These are phyloP conservation scores for Mixornis gularis DNA, from an alignment of 2,113 vertebrate species.

Conservation along the genomic window DNA sequence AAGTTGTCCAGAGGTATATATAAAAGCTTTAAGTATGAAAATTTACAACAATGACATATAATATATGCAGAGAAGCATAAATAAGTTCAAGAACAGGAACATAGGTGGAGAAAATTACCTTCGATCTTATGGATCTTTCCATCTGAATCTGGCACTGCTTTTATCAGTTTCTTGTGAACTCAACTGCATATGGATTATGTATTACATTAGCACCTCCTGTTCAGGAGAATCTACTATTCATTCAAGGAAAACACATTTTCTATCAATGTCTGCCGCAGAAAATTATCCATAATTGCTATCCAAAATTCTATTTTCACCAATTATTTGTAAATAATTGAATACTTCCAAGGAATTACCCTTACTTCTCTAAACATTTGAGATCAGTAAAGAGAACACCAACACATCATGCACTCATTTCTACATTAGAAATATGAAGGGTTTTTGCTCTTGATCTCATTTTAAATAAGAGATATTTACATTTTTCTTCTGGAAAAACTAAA, in stretches of 20 bases:
- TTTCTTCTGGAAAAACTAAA: background rate
- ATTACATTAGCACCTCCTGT: background rate
- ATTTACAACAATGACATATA: background rate
- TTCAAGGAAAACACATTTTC: background rate
- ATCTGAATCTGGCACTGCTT: background rate
- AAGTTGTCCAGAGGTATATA: background rate
- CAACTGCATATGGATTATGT: background rate
- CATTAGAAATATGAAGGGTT: background rate
- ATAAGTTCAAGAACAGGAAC: background rate
- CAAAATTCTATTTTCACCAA: background rate
- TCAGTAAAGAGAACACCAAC: background rate
- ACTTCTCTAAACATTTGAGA: background rate
- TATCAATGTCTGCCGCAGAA: background rate
- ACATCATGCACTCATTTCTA: background rate
- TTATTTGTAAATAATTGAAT: background rate
- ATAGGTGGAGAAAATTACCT: background rate
- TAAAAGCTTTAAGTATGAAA: background rate
- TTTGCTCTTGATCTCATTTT: background rate
- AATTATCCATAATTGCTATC: background rate
- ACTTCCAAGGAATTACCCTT: background rate
- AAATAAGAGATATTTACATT: background rate
- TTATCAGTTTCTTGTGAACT: background rate
- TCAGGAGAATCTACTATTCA: background rate
- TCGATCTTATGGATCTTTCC: background rate
- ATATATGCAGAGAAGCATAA: background rate